Conservation (phyloP, 2,888 invertebrate genomes). For the Eupelmus urozonus region DNA sequence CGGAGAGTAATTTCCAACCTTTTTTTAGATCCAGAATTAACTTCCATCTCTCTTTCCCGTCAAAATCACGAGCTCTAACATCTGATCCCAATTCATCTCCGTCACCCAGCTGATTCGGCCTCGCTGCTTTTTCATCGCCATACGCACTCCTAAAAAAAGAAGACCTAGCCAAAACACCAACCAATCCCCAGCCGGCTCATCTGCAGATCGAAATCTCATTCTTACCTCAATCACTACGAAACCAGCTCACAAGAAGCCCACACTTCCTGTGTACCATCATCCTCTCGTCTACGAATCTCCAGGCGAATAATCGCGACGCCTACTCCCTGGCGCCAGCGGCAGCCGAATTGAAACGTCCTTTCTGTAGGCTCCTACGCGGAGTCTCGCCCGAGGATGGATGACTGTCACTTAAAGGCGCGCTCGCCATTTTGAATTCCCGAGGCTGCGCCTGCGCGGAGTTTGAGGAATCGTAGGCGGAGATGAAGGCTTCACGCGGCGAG, state of each 20-base stretch:
- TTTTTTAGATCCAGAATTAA: constrained; percentile 35
- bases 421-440: constrained; percentile 74
- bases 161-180: background rate
- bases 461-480: constrained; percentile 77
- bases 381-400: constrained; percentile 63
- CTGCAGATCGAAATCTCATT: background rate
- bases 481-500: constrained; percentile 72
- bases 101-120: constrained; percentile 12
- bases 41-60: constrained; percentile 29
- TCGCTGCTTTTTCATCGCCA: constrained; percentile 17
- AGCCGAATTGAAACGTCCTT: constrained; percentile 73
- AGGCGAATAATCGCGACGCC: too few relatives aligned
- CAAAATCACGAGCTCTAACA: constrained; percentile 27
- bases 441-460: constrained; percentile 67
- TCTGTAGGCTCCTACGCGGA: background rate
- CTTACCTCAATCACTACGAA: background rate
- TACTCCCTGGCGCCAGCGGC: constrained; percentile 63
- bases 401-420: constrained; percentile 69
- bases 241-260: background rate
- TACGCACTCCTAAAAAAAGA: too few relatives aligned
- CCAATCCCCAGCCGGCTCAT: constrained; percentile 12
- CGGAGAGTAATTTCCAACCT: constrained; percentile 34
- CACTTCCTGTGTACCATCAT: background rate
- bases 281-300: too few relatives aligned
- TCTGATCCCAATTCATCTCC: constrained; percentile 56